A percentile compares a stretch with the other conserved stretches of the same genome.
These are phyloP conservation scores for Sinocyclocheilus anshuiensis DNA, from an alignment of 2,113 vertebrate species.

Conservation along the genomic window DNA sequence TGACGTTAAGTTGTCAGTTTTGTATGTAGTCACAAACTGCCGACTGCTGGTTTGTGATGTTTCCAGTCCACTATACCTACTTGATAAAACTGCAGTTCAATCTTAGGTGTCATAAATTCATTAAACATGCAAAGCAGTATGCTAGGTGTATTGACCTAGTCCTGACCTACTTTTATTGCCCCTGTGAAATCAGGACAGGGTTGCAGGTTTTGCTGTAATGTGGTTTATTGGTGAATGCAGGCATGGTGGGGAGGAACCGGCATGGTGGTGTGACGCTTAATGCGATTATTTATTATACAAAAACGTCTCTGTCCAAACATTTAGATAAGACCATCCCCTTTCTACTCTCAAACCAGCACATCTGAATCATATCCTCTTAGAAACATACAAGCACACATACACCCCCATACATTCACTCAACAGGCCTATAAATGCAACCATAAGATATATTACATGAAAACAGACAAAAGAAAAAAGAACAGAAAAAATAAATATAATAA, in stretches of 20 bases:
- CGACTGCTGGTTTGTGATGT: not conserved
- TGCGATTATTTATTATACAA: constrained; percentile 47
- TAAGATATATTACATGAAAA: not conserved
- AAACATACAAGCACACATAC: constrained; percentile 35
- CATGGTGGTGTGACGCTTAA: constrained; percentile 24
- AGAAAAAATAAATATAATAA: not conserved
- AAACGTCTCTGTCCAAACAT: constrained; percentile 55
- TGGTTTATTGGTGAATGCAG: constrained; percentile 5
- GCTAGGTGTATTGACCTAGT: not conserved
- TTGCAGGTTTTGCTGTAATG: not conserved
- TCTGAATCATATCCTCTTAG: constrained; percentile 59
- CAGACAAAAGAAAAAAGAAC: not conserved
- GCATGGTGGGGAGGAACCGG: not conserved
- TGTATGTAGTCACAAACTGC: not conserved
- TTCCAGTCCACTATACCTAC: not conserved
- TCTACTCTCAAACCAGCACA: constrained; percentile 30
- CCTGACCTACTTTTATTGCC: too few relatives aligned
- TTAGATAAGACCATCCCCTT: constrained; percentile 52
- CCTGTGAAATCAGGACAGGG: not conserved
- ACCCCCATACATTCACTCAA: constrained; percentile 37
- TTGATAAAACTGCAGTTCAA: not conserved
- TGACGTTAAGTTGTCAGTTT: not conserved
- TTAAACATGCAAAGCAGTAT: not conserved
- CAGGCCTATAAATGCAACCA: constrained; percentile 6
- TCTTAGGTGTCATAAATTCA: not conserved